Evolutionary conservation across 2,797 vertebrate genomes (phyloP).

Genomic region (Chanos chanos): DNA sequence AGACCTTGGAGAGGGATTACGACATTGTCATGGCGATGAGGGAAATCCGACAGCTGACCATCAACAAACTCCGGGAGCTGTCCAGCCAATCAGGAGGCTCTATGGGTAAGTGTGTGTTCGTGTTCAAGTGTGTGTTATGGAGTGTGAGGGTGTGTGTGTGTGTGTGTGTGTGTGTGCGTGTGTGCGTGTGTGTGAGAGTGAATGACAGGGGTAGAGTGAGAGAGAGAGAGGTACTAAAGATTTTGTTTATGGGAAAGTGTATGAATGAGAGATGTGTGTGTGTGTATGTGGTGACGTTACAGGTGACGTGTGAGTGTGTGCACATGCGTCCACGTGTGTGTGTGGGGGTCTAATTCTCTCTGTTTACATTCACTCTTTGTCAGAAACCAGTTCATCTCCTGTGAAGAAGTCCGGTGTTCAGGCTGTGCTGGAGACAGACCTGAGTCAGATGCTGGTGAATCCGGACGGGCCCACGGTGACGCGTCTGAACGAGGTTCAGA

Average conservation of each 20-base stretch:
- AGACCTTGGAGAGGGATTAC: conserved; percentile 88
- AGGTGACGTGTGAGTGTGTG: no score
- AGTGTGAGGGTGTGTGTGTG: neutral
- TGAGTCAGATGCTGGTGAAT: conserved; percentile 81
- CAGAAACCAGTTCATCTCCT: conserved; percentile 61
- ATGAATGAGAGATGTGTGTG: no score
- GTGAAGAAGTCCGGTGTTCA: conserved; percentile 40
- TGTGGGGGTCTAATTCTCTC: conserved; percentile 12
- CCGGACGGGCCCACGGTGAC: conserved; percentile 79
- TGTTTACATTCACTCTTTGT: conserved; percentile 16
- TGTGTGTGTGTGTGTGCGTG: neutral
- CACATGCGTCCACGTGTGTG: no score
- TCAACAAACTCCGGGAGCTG: conserved; percentile 83
- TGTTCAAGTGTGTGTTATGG: conserved; percentile 26
- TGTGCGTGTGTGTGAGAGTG: neutral
- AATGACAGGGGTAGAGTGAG: neutral
- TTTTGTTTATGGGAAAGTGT: no score
- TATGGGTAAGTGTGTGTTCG: conserved; percentile 19
- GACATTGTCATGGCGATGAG: conserved; percentile 88
- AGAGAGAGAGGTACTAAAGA: no score
- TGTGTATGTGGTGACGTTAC: no score
- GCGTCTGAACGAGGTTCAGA: conserved; percentile 81
- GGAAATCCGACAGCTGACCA: conserved; percentile 86
- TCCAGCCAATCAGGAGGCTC: conserved; percentile 43
- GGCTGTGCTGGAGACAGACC: conserved; percentile 68